Conservation (phyloP, 2,888 invertebrate species). For the Leptopilina drosophilae region DNA sequence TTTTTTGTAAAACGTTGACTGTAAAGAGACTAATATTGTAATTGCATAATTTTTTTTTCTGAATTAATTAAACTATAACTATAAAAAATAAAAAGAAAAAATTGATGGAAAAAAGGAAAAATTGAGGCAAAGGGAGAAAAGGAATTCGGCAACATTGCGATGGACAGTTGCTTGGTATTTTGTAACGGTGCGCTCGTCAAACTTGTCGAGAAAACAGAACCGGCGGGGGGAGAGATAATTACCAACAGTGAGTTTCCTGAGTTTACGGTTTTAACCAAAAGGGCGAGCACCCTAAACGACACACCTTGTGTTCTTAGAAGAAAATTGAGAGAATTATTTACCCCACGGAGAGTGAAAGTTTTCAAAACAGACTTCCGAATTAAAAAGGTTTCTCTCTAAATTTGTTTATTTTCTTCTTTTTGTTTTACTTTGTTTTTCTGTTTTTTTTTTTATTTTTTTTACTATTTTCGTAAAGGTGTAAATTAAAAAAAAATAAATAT, state of each 20-base stretch:
- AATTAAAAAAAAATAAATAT: too few species aligned
- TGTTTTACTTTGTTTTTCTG: too few species aligned
- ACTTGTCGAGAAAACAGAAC: constrained; percentile 39
- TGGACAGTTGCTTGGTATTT: background rate
- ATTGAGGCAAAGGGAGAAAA: background rate
- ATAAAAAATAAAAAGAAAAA: background rate
- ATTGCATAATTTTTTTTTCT: too few species aligned
- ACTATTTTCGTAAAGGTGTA: too few species aligned
- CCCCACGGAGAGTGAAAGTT: background rate
- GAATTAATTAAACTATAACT: too few species aligned
- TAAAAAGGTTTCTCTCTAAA: too few species aligned
- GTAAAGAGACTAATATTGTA: too few species aligned
- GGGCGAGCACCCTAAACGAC: constrained; percentile 4
- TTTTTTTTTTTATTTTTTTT: too few species aligned
- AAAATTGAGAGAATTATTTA: background rate
- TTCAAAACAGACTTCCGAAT: too few species aligned
- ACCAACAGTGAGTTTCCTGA: constrained; percentile 48
- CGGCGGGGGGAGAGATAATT: constrained; percentile 58
- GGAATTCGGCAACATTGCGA: constrained; percentile 34
- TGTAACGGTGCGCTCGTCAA: constrained; percentile 12
- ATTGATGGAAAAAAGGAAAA: background rate
- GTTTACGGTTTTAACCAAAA: constrained; percentile 40
- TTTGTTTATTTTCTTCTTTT: too few species aligned
- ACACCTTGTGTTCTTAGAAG: constrained; percentile 25
- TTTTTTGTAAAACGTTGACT: too few species aligned